Percentiles rank a stretch among this genome's conserved stretches.
phyloP scores from a whole-genome alignment of 2,797 vertebrate genomes.

The Hafferia zeledoni region DNA sequence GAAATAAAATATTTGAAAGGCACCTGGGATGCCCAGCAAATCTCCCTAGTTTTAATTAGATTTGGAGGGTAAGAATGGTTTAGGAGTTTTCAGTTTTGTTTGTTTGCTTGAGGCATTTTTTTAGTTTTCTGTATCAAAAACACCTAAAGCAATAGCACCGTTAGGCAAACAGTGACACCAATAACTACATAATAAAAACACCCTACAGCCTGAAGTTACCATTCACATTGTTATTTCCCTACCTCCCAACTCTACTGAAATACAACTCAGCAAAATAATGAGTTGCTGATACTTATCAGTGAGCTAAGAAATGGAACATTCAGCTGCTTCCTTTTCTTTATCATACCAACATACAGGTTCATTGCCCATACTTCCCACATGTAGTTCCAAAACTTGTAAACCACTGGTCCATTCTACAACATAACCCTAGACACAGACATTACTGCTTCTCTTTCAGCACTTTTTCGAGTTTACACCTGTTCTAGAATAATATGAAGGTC shows the following conservation, averaged over 20 bases:
- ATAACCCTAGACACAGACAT: neutral
- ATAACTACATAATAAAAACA: neutral
- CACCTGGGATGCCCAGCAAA: neutral
- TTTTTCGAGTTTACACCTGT: neutral
- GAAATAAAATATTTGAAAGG: neutral
- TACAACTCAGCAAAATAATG: slow-evolving; percentile 54
- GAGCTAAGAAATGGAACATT: neutral
- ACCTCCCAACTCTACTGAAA: slow-evolving; percentile 20
- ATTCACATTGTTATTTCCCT: neutral
- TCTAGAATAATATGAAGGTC: neutral
- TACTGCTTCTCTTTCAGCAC: neutral
- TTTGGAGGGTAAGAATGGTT: fast-evolving
- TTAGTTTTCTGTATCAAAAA: neutral
- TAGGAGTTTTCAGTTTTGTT: fast-evolving
- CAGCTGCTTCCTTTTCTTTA: neutral
- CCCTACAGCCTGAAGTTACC: neutral
- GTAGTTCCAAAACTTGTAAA: slow-evolving; percentile 20
- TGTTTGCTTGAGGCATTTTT: neutral
- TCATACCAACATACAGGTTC: slow-evolving; percentile 8
- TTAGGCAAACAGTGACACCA: neutral
- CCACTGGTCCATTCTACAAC: neutral
- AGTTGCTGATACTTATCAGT: neutral
- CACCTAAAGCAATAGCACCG: neutral
- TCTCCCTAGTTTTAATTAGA: neutral
- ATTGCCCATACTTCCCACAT: slow-evolving; percentile 13